Evolutionary conservation across 37 sponge, comb jelly and placozoan genomes (phyloP), one percentile per base, ranked within the genome.

Genomic region (Corticium candelabrum): DNA sequence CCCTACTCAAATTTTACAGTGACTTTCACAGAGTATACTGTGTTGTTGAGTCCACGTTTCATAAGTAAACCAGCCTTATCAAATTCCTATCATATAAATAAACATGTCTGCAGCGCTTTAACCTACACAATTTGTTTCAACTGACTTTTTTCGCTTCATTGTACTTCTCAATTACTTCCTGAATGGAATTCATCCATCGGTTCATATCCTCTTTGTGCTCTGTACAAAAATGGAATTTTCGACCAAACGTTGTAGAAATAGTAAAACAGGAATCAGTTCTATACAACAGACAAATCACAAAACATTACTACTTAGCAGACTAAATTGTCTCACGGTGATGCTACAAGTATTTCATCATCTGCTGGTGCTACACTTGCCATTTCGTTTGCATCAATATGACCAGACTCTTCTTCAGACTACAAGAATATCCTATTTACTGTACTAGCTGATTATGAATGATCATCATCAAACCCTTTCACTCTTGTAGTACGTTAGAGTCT

Each of bases 21-120:
- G 7, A 3, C 41, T 67, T 3, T 78, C 3, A 3, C 40, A 41
- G 34, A 78, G 27, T 78, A 39, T 41, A 68, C 78, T 56, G 78
- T 80, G 76, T 75, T 82, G 40, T 74, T 41, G 0, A 75, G 77
- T 15, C 76, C 83, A 41, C 79, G 82, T 84, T 85, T 86, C 40
- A 72, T 68, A 43, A 90, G 77, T 40, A 80, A 90, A 0, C 90
- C 90, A 33, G 85, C 80, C 35, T 86, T 90, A 56, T 90, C 90
- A 78, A 69, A 90, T 3, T 86, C 90, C 90, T 90, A 38, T 3
- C 35, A 0, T 34, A 69, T 37, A 11, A 34, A 74, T n/a, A n/a
- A n/a, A n/a, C n/a, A n/a, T n/a, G n/a, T n/a, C n/a, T n/a, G n/a
- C n/a, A n/a, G n/a, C n/a, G n/a, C n/a, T n/a, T n/a, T n/a, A n/a